Conservation (phyloP, 2,888 invertebrate species). For the Ptychoptera albimana region DNA sequence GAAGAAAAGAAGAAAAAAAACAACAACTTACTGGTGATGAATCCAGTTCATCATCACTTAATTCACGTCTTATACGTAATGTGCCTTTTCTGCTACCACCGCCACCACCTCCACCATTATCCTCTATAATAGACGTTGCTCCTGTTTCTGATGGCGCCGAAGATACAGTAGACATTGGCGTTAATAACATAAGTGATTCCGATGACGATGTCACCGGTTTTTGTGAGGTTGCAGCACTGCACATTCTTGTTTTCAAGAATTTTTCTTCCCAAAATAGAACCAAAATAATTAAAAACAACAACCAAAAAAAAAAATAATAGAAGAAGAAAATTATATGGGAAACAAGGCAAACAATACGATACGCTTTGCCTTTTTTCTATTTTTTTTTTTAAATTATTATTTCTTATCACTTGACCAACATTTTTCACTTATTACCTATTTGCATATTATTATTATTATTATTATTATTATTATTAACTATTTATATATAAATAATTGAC, state of each 20-base stretch:
- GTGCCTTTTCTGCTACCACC: conserved; percentile 17
- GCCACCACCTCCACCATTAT: conserved; percentile 6
- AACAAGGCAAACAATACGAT: too few species aligned
- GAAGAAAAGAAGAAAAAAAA: conserved; percentile 2
- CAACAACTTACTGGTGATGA: conserved; percentile 33
- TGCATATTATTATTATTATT: too few species aligned
- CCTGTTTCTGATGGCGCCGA: conserved; percentile 7
- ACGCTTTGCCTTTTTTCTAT: too few species aligned
- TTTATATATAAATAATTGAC: too few species aligned
- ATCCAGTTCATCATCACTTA: conserved; percentile 37
- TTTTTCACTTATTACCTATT: too few species aligned
- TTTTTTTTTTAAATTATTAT: too few species aligned
- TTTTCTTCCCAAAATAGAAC: too few species aligned
- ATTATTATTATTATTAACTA: too few species aligned
- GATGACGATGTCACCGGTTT: background rate
- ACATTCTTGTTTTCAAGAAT: background rate
- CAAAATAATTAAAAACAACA: too few species aligned
- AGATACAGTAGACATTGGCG: conserved; percentile 7
- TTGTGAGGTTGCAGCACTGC: conserved; percentile 2
- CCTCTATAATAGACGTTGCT: conserved; percentile 4
- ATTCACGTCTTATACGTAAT: conserved; percentile 24
- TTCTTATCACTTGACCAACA: too few species aligned
- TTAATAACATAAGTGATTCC: conserved; percentile 1
- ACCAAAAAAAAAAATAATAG: too few species aligned
- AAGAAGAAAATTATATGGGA: too few species aligned